Percentiles rank a stretch among this genome's conserved stretches.
Conservation (phyloP, 1,140 invertebrate species). For the Saxidomus purpurata region DNA sequence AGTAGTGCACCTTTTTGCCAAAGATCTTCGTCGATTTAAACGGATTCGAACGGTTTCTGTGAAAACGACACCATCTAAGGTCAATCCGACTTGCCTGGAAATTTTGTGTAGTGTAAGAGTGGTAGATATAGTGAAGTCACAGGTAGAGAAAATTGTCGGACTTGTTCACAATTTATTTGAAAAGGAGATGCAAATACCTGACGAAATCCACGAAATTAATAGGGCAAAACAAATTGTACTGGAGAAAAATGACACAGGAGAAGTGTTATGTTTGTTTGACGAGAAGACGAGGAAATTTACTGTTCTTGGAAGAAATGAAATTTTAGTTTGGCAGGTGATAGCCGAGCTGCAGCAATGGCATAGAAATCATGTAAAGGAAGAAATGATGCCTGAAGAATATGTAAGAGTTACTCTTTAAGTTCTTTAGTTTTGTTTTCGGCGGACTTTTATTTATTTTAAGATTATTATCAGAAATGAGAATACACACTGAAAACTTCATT, state of each 20-base stretch:
- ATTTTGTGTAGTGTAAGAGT: slow-evolving; percentile 51
- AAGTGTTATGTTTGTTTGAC: slow-evolving; percentile 51
- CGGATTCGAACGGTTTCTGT: slow-evolving; percentile 43
- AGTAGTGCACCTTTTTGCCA: slow-evolving; percentile 47
- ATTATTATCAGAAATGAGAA: too few species aligned
- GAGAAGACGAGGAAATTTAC: slow-evolving; percentile 21
- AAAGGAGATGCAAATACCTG: slow-evolving; percentile 23
- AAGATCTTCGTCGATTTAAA: slow-evolving; percentile 14
- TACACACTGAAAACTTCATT: too few species aligned
- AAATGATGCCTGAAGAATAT: slow-evolving; percentile 26
- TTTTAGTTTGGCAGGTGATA: slow-evolving; percentile 18
- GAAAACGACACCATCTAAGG: slow-evolving; percentile 38
- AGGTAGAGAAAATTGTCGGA: slow-evolving; percentile 62
- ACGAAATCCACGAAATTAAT: background rate
- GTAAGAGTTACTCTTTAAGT: slow-evolving; percentile 39
- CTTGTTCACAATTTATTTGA: slow-evolving; percentile 52
- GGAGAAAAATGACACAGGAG: background rate
- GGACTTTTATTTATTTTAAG: too few species aligned
- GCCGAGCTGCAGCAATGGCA: slow-evolving; percentile 13
- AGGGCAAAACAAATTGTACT: background rate
- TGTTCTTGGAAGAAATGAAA: slow-evolving; percentile 20
- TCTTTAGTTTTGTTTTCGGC: too few species aligned
- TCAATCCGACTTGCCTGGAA: slow-evolving; percentile 31
- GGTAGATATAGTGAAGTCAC: slow-evolving; percentile 45
- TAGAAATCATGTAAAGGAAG: background rate